A percentile compares a stretch with the other conserved stretches of the same genome.
These are phyloP conservation scores for Trachelus iudaicus DNA, from an alignment of 2,888 invertebrate species.

Conservation along the genomic window DNA sequence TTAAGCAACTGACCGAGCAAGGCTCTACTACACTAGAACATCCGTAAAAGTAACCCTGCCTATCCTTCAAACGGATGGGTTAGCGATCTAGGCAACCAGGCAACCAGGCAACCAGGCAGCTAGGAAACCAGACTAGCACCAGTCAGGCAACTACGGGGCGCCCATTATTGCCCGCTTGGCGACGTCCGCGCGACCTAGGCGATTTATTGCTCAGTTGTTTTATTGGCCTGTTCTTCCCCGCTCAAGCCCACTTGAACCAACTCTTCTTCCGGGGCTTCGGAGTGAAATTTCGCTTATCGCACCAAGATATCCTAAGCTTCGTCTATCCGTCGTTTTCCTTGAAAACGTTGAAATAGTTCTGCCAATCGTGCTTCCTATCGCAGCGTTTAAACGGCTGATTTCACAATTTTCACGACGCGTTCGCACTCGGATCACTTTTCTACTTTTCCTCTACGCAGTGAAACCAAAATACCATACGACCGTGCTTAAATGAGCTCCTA, in stretches of 20 bases:
- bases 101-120: background rate
- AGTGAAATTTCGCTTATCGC: slow-evolving; percentile 30
- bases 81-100: background rate
- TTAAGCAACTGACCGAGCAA: slow-evolving; percentile 16
- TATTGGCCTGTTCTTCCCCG: slow-evolving; percentile 40
- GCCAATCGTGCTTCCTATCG: slow-evolving; percentile 22
- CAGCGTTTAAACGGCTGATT: slow-evolving; percentile 6
- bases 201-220: slow-evolving; percentile 57
- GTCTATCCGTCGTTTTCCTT: slow-evolving; percentile 15
- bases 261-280: too few species aligned
- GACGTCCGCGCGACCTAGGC: slow-evolving; percentile 43
- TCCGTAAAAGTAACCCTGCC: slow-evolving; percentile 19
- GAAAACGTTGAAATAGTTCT: too few species aligned
- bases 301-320: slow-evolving; percentile 27
- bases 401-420: too few species aligned
- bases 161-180: slow-evolving; percentile 52
- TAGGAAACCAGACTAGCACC: background rate
- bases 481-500: slow-evolving; percentile 2
- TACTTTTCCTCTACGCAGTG: slow-evolving; percentile 12
- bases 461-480: slow-evolving; percentile 9
- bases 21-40: slow-evolving; percentile 3
- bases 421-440: background rate
- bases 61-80: background rate
- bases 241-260: background rate
- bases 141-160: slow-evolving; percentile 35